Conservation (phyloP, 2,797 vertebrate species). For the Poeciliopsis infans region DNA sequence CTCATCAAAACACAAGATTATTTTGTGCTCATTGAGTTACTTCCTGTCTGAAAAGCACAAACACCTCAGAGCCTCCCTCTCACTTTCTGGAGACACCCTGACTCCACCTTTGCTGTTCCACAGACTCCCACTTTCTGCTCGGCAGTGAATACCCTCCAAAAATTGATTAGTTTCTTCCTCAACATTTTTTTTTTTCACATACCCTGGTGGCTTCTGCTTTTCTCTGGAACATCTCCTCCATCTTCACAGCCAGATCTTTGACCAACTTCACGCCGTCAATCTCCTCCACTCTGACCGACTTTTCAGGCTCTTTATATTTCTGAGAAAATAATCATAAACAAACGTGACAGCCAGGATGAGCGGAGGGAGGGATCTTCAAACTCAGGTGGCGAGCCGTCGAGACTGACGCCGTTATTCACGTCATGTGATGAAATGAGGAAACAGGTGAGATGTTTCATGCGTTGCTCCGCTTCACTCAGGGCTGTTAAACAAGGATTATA, state of each 20-base stretch:
- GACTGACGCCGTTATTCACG: not conserved
- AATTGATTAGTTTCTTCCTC: not conserved
- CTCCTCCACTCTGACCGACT: conserved; percentile 92
- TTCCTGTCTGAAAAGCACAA: not conserved
- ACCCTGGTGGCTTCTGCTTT: conserved; percentile 94
- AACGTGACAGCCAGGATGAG: not conserved
- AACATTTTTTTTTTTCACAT: conserved; percentile 50
- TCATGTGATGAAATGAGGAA: not conserved
- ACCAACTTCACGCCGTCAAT: conserved; percentile 95
- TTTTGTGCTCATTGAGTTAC: not conserved
- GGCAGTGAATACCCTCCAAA: not conserved
- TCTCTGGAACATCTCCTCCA: conserved; percentile 97
- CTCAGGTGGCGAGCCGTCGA: not conserved
- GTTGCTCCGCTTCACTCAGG: conserved; percentile 12
- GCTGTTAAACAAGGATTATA: conserved; percentile 67
- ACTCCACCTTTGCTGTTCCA: not conserved
- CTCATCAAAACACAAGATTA: not conserved
- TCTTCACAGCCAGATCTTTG: conserved; percentile 92
- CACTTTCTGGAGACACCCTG: not conserved
- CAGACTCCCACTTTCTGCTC: not conserved
- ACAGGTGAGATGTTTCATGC: conserved; percentile 5
- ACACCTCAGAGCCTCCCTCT: not conserved
- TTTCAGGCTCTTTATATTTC: conserved; percentile 97
- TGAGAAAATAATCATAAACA: conserved; percentile 65
- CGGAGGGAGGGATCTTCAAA: not conserved